Conservation (phyloP, 2,888 invertebrate genomes). For the Pecten maximus region DNA sequence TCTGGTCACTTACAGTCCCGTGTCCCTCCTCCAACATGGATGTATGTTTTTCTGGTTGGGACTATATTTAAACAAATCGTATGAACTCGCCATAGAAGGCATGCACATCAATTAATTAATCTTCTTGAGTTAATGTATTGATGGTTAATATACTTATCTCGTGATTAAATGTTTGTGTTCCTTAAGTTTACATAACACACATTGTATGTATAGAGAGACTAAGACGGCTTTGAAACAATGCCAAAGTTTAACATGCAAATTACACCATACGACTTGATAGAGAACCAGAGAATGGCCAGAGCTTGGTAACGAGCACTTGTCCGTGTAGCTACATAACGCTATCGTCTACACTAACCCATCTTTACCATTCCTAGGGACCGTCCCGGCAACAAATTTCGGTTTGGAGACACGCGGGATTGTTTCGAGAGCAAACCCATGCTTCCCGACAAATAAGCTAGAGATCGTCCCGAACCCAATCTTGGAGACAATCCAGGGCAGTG, state of each 20-base stretch:
- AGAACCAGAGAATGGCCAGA: neutral
- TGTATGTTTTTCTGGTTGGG: too few relatives aligned
- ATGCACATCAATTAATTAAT: too few relatives aligned
- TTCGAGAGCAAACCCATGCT: neutral
- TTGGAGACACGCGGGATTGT: neutral
- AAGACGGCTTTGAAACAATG: neutral
- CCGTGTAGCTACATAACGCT: neutral
- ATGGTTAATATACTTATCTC: neutral
- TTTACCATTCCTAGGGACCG: constrained; percentile 9
- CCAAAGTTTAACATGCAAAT: constrained; percentile 26
- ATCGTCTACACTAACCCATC: neutral
- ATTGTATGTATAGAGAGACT: neutral
- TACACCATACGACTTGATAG: neutral
- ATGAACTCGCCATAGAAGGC: too few relatives aligned
- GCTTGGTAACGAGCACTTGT: constrained; percentile 9
- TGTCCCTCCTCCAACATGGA: too few relatives aligned
- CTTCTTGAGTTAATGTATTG: too few relatives aligned
- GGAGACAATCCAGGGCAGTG: neutral
- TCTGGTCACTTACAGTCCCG: too few relatives aligned
- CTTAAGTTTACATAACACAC: neutral
- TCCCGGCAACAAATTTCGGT: neutral
- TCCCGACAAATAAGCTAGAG: neutral
- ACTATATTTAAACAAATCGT: too few relatives aligned
- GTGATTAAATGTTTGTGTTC: neutral
- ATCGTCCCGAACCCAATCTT: neutral